These are phyloP conservation scores for Aselliscus stoliczkanus DNA, from an alignment of 2,797 vertebrate genomes.

Conservation along the genomic window DNA sequence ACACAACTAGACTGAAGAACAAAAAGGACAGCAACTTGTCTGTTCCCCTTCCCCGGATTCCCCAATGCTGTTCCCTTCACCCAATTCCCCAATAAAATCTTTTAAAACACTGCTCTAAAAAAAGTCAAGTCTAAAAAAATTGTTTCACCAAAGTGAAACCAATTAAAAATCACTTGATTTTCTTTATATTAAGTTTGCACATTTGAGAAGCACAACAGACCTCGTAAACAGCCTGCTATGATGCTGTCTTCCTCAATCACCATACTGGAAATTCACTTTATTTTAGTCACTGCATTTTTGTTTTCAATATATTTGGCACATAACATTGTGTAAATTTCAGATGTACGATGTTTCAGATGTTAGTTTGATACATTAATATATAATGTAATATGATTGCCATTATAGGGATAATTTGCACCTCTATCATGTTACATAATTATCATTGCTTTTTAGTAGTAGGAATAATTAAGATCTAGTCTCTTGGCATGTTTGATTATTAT, in stretches of 20 bases:
- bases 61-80: too few relatives aligned
- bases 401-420: not conserved
- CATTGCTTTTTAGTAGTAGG: not conserved
- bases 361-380: not conserved
- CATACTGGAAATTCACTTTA: not conserved
- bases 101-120: not conserved
- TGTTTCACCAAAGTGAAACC: not conserved
- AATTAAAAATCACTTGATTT: not conserved
- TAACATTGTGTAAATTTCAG: not conserved
- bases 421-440: not conserved
- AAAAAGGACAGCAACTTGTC: too few relatives aligned
- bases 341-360: not conserved
- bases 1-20: too few relatives aligned
- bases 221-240: not conserved
- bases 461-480: not conserved
- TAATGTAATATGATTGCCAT: not conserved
- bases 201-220: not conserved
- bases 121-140: not conserved
- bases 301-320: not conserved
- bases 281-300: not conserved
- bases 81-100: too few relatives aligned
- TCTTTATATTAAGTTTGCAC: not conserved
- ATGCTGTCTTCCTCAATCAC: not conserved
- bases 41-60: too few relatives aligned
- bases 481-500: not conserved